Evolutionary conservation across 1,140 invertebrate genomes (phyloP), one percentile per base, ranked within the genome.

Genomic region (Solenopsis fugax): DNA sequence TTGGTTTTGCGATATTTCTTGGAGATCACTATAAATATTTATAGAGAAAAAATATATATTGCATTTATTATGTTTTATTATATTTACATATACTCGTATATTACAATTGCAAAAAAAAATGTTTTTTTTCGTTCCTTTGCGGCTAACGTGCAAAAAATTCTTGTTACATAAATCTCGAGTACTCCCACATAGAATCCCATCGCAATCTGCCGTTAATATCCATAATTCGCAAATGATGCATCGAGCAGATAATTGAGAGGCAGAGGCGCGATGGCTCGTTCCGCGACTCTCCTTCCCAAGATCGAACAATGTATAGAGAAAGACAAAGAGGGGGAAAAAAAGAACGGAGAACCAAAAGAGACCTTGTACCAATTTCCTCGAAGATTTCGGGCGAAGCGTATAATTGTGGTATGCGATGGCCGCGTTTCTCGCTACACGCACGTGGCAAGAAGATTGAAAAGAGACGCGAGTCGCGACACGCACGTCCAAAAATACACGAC

Each of bases 201-300:
- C 24, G 77, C 21, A 71, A 81, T 71, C 37, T 56, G 77, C 21
- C 24, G 56, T 18, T 81, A 71, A 81, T 81, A 52, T 10, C 78
- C 21, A 37, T 81, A 71, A 81, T 81, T 71, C 21, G 65, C 64
- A 65, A 81, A 81, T 69, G 48, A 81, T 81, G 52, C 21, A 13
- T n/a, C 12, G 5, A 34, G 58, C 21, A 37, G 52, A 73, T 37
- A 67, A 71, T 71, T 41, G 77, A 69, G 48, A 69, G 10, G 1
- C 34, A 18, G 78, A 56, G 24, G n/a, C 37, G 16, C 21, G 21
- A 29, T 13, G 48, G 24, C 21, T 50, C 16, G 7, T 48, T 10
- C 21, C 24, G 45, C 50, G 48, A 5, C 34, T 37, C 34, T 37
- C 7, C 45, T 65, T 52, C 13, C 34, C 34, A 54, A 81, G 48